Conservation (phyloP, 2,797 vertebrate species). For the Gastrophryne carolinensis region DNA sequence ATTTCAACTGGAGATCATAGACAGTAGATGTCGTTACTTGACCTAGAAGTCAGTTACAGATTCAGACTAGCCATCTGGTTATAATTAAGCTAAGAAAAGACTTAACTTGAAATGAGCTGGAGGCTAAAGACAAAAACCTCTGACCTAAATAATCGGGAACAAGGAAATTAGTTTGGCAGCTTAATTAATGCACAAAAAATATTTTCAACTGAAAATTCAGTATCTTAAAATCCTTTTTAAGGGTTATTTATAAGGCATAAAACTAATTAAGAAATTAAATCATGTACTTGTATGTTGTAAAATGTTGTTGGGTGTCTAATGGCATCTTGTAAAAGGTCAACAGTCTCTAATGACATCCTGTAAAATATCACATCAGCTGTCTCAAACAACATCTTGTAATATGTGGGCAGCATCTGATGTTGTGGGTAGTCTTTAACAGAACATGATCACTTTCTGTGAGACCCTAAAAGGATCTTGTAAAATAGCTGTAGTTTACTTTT, state of each 20-base stretch:
- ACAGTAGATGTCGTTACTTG: slow-evolving; percentile 46
- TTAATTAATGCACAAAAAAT: slow-evolving; percentile 7
- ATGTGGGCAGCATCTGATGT: no score
- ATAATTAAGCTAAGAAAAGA: slow-evolving; percentile 42
- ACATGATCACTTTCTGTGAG: no score
- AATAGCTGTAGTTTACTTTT: no score
- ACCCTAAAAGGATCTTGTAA: no score
- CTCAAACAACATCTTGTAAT: no score
- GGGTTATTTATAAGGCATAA: neutral
- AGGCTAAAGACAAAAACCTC: slow-evolving; percentile 22
- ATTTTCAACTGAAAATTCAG: neutral
- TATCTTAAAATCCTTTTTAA: neutral
- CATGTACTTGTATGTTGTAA: no score
- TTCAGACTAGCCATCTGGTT: slow-evolving; percentile 46
- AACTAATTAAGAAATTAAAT: no score
- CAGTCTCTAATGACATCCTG: no score
- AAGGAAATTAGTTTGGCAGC: slow-evolving; percentile 12
- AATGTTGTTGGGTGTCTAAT: no score
- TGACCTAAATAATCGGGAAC: neutral
- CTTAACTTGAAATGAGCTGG: slow-evolving; percentile 26
- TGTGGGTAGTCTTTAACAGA: no score
- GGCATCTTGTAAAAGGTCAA: no score
- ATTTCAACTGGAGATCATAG: slow-evolving; percentile 43
- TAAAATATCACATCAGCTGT: no score
- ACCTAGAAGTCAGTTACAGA: slow-evolving; percentile 43